Base-by-base conservation (phyloP, 2,113 vertebrate genomes). In the Lagopus leucura region DNA sequence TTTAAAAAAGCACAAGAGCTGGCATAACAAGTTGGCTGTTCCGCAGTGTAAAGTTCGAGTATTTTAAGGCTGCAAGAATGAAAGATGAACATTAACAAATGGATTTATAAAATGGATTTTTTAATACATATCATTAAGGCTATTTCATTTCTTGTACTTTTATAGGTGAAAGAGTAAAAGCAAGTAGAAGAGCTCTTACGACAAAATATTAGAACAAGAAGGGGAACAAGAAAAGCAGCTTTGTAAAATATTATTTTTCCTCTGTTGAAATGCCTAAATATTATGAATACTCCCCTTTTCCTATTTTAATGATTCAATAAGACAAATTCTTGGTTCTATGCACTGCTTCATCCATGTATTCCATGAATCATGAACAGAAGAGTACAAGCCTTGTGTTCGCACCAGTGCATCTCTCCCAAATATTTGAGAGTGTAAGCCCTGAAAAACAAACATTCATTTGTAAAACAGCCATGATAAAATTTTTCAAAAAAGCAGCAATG, bases 61-160 rank as follows among this genome's bases (percentile, higher is more conserved):
- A 93, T 85, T 95, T 84, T 70, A 95, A 95, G 77, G 30, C 75
- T 94, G 77, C 3, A 36, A 32, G 86, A 90, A 88, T 73, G 34
- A 69, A 73, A 92, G 82, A 84, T 25, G 43, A 93, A 86, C 60
- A 45, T 91, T 80, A 97, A 89, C 57, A 97, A 97, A 92, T 89
- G 90, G 47, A 83, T 97, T 95, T 82, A 84, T 84, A 93, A 94
- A 94, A 60, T 3, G 90, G 25, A 25, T 93, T 96, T 95, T 95
- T 88, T 72, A 91, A 96, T 88, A 92, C 47, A 52, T 89, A 70
- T 79, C 55, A 84, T 80, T 82, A 90, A 55, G 54, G 75, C 21
- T 73, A 74, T 95, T 96, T 96, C 54, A 81, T 75, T 90, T 89
- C 64, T 76, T 65, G 13, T 43, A 48, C 45, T 90, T 32, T 36